Conservation (phyloP, 1,140 invertebrate species). For the Achatina immaculata region DNA sequence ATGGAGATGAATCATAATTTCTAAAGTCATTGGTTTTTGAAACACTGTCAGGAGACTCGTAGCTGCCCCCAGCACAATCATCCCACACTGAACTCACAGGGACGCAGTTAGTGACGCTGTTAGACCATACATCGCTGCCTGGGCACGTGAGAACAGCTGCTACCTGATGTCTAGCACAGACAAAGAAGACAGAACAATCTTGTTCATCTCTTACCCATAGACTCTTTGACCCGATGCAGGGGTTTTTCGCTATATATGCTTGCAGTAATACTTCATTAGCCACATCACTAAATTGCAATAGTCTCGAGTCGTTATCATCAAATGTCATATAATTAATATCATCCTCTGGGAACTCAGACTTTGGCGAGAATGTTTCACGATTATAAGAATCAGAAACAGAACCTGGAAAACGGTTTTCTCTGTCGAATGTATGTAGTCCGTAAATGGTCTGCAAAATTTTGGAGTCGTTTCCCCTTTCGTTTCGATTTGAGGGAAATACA, state of each 20-base stretch:
- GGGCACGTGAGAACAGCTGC: conserved; percentile 25
- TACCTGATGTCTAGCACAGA: conserved; percentile 6
- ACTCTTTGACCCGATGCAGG: background rate
- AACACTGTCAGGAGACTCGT: too few relatives aligned
- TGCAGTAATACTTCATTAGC: conserved; percentile 4
- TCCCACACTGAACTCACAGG: conserved; percentile 19
- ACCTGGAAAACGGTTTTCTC: too few relatives aligned
- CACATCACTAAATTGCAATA: background rate
- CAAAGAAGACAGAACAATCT: conserved; percentile 24
- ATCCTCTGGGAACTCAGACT: too few relatives aligned
- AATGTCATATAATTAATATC: background rate
- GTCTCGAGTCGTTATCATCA: background rate
- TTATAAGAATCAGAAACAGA: too few relatives aligned
- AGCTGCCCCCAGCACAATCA: conserved; percentile 20
- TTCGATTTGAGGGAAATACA: too few relatives aligned
- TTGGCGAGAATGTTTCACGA: too few relatives aligned
- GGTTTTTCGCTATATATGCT: conserved; percentile 1
- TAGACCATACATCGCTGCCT: conserved; percentile 1
- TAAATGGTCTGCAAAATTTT: too few relatives aligned
- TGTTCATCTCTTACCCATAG: conserved; percentile 19
- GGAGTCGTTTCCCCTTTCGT: too few relatives aligned
- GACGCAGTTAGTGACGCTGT: conserved; percentile 29
- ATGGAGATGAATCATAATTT: too few relatives aligned
- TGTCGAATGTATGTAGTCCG: too few relatives aligned
- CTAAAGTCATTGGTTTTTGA: too few relatives aligned